A percentile compares a stretch with the other conserved stretches of the same genome.
These are phyloP conservation scores for Andrena marginata DNA, from an alignment of 2,888 invertebrate genomes.

Conservation along the genomic window DNA sequence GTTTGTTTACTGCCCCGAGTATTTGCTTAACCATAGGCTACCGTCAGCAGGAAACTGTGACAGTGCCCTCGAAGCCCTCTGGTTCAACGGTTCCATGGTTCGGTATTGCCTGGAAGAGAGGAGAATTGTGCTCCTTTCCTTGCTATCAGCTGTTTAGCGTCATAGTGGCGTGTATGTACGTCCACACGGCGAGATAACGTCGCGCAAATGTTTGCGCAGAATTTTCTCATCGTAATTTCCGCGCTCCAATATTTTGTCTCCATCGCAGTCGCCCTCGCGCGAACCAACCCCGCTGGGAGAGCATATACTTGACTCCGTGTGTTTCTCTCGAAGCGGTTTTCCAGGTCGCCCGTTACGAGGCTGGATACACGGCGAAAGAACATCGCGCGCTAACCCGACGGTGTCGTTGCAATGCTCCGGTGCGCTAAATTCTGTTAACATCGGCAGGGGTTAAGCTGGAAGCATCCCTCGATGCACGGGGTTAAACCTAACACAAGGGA, in stretches of 20 bases:
- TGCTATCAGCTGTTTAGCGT: conserved; percentile 38
- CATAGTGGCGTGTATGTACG: conserved; percentile 2
- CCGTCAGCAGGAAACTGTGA: background rate
- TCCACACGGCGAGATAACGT: conserved; percentile 35
- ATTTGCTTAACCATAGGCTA: too few species aligned
- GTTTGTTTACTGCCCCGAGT: too few species aligned
- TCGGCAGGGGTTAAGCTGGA: background rate
- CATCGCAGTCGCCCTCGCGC: conserved; percentile 34
- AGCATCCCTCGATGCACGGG: background rate
- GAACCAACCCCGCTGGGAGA: conserved; percentile 17
- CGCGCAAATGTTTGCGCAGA: conserved; percentile 71
- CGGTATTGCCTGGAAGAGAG: background rate
- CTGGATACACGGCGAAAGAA: conserved; percentile 11
- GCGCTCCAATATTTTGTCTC: conserved; percentile 72
- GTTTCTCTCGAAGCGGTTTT: conserved; percentile 13
- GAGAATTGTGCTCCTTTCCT: background rate
- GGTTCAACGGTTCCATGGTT: background rate
- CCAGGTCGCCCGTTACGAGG: conserved; percentile 19
- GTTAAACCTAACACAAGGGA: background rate
- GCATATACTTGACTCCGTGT: conserved; percentile 44
- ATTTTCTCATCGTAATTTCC: conserved; percentile 68
- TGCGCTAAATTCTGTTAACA: conserved; percentile 5
- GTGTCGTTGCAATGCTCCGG: background rate
- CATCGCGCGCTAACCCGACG: background rate
- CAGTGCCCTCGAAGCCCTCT: background rate